Evolutionary conservation across 2,113 vertebrate species (phyloP).

Genomic region (Ceyx melanurus): DNA sequence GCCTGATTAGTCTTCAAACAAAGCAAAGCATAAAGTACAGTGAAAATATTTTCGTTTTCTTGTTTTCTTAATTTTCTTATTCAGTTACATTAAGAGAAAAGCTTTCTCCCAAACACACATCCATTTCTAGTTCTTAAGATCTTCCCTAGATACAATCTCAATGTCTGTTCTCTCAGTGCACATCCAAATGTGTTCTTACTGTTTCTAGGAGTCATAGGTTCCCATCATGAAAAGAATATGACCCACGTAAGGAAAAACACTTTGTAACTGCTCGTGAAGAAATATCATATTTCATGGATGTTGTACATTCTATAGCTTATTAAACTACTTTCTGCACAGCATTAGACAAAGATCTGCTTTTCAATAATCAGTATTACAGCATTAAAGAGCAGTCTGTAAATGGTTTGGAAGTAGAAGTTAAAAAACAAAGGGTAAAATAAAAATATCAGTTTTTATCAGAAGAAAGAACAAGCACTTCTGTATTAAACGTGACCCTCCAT

Average conservation of each 20-base stretch:
- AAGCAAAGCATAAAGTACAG: neutral
- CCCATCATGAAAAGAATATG: neutral
- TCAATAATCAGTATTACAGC: neutral
- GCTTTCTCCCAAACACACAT: accelerated
- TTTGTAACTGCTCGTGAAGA: neutral
- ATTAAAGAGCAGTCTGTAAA: neutral
- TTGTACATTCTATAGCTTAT: neutral
- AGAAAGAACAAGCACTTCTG: neutral
- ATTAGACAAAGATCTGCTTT: neutral
- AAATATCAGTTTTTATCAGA: neutral
- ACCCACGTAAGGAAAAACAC: neutral
- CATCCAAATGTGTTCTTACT: neutral
- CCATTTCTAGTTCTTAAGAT: neutral
- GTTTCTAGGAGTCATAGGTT: neutral
- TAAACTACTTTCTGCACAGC: neutral
- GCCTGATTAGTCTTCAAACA: neutral
- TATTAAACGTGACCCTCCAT: neutral
- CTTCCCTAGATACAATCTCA: neutral
- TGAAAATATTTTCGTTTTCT: neutral
- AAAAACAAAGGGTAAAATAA: neutral
- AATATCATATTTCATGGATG: neutral
- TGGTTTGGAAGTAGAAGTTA: neutral
- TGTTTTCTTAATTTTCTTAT: neutral
- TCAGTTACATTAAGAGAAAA: neutral
- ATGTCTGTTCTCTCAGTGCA: neutral